A percentile compares a stretch with the other conserved stretches of the same genome.
These are phyloP conservation scores for Ageneiosus marmoratus DNA, from an alignment of 2,113 vertebrate species.

Conservation along the genomic window DNA sequence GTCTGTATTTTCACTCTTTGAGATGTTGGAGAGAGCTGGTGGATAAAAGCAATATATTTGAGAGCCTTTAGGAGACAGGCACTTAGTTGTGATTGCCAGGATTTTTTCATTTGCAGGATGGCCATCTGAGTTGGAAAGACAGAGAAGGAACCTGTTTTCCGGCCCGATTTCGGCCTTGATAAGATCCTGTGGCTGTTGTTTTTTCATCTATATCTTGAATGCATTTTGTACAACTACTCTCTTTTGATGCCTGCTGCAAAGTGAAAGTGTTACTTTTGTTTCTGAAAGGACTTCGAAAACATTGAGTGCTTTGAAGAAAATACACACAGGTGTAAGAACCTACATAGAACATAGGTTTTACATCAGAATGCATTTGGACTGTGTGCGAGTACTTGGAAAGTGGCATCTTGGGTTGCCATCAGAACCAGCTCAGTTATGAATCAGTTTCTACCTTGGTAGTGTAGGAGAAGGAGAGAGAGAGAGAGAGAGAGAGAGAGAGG, in stretches of 20 bases:
- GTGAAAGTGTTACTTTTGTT: neutral
- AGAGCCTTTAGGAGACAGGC: constrained; percentile 27
- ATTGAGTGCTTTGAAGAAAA: constrained; percentile 3
- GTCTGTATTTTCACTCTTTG: neutral
- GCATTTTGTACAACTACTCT: neutral
- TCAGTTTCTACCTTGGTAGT: neutral
- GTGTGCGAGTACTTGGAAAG: neutral
- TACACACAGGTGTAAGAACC: neutral
- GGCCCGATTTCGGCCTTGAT: constrained; percentile 5
- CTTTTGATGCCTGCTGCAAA: neutral
- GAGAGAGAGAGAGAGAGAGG: neutral
- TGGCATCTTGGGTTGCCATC: neutral
- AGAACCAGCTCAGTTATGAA: neutral
- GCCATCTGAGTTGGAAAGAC: constrained; percentile 22
- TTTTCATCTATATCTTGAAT: constrained; percentile 12
- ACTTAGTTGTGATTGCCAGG: constrained; percentile 26
- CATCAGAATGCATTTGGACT: neutral
- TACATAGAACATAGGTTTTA: neutral
- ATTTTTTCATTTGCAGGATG: constrained; percentile 27
- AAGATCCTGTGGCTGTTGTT: neutral
- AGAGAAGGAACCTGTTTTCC: constrained; percentile 21
- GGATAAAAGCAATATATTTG: constrained; percentile 57
- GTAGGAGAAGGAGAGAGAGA: neutral
- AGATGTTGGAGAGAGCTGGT: constrained; percentile 41
- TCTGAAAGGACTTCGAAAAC: neutral